Evolutionary conservation across 2,113 vertebrate species (phyloP).

Genomic region (Charina bottae): DNA sequence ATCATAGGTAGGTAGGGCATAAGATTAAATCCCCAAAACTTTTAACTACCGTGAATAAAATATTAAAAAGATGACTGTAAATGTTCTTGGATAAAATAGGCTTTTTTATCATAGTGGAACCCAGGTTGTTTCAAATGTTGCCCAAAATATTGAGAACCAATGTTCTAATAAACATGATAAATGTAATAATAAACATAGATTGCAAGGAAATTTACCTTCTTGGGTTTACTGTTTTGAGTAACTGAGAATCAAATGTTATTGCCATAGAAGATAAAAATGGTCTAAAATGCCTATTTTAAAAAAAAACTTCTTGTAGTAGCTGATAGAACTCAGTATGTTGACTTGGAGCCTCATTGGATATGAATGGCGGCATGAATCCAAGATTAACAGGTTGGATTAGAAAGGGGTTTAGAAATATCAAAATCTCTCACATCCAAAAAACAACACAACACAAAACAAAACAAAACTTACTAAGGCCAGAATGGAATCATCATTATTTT

Average conservation of each 20-base stretch:
- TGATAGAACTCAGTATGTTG: neutral
- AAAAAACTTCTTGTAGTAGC: neutral
- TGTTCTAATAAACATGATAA: neutral
- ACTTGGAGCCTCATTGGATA: neutral
- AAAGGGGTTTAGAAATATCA: neutral
- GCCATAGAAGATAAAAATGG: neutral
- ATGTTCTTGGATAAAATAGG: neutral
- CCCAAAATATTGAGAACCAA: neutral
- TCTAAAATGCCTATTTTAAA: neutral
- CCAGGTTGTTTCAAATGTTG: neutral
- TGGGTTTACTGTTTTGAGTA: neutral
- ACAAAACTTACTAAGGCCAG: neutral
- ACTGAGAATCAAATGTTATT: neutral
- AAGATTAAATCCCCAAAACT: neutral
- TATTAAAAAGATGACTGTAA: neutral
- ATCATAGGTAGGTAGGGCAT: neutral
- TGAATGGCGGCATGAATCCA: neutral
- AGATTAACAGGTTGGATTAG: neutral
- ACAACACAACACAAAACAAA: no score
- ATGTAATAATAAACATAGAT: neutral
- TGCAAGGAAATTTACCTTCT: neutral
- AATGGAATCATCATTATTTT: neutral
- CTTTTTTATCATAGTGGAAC: neutral
- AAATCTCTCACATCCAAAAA: neutral
- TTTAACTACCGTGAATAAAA: neutral